A percentile compares a stretch with the other conserved stretches of the same genome.
These are phyloP conservation scores for Nomada hirtipes DNA, from an alignment of 2,888 invertebrate species.

Conservation along the genomic window DNA sequence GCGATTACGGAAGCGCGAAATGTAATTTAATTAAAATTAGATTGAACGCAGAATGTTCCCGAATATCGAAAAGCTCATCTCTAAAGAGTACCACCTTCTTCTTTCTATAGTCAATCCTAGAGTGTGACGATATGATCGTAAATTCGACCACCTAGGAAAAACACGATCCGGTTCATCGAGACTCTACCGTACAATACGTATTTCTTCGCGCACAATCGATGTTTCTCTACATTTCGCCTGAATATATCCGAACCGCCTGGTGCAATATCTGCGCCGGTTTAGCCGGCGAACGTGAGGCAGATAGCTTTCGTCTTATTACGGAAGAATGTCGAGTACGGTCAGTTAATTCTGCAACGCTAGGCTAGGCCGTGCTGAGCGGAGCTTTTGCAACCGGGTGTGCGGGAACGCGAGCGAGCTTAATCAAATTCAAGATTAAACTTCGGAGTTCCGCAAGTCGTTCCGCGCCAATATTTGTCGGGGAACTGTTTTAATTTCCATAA, in stretches of 20 bases:
- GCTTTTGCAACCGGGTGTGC: slow-evolving; percentile 6
- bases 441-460: slow-evolving; percentile 74
- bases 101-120: too few relatives aligned
- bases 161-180: too few relatives aligned
- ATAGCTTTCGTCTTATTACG: slow-evolving; percentile 62
- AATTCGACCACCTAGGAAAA: too few relatives aligned
- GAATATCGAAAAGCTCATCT: too few relatives aligned
- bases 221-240: background rate
- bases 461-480: slow-evolving; percentile 76
- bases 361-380: slow-evolving; percentile 8
- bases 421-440: slow-evolving; percentile 79
- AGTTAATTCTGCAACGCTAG: slow-evolving; percentile 68
- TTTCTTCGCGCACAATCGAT: background rate
- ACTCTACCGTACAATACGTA: too few relatives aligned
- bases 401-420: slow-evolving; percentile 64
- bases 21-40: too few relatives aligned
- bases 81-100: too few relatives aligned
- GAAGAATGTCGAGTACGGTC: slow-evolving; percentile 70
- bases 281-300: slow-evolving; percentile 34
- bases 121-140: too few relatives aligned
- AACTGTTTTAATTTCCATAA: slow-evolving; percentile 82
- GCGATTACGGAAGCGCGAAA: too few relatives aligned
- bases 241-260: background rate
- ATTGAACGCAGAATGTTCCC: too few relatives aligned
- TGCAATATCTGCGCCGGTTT: slow-evolving; percentile 59